Conservation (phyloP, 2,113 vertebrate genomes). For the Zosterops borbonicus region DNA sequence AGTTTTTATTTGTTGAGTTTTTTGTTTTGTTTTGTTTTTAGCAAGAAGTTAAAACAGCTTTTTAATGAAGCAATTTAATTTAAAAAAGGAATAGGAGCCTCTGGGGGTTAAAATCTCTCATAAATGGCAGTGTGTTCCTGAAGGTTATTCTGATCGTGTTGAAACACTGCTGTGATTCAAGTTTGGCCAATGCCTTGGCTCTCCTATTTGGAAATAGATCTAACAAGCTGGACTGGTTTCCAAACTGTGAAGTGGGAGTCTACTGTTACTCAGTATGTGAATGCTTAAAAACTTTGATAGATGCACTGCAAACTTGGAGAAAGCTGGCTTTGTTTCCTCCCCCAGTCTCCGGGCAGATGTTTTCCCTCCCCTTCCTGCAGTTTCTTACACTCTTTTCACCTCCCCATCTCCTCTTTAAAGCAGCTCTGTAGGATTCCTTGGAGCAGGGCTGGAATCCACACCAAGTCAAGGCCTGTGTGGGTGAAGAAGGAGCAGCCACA, state of each 20-base stretch:
- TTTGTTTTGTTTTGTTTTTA: background rate
- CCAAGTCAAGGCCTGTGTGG: background rate
- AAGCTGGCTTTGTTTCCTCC: slow-evolving; percentile 45
- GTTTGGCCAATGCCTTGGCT: background rate
- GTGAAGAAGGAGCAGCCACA: background rate
- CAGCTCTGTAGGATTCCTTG: background rate
- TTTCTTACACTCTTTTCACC: background rate
- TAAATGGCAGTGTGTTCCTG: background rate
- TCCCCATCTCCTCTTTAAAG: background rate
- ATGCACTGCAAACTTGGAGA: background rate
- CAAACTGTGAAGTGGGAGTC: background rate
- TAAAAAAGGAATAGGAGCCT: background rate
- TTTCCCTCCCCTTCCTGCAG: slow-evolving; percentile 30
- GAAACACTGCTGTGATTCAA: slow-evolving; percentile 37
- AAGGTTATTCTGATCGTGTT: background rate
- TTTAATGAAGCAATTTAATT: background rate
- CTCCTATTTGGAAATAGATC: background rate
- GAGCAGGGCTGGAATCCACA: background rate
- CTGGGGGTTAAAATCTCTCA: background rate
- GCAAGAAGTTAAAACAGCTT: background rate
- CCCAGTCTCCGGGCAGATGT: background rate
- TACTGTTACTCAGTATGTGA: slow-evolving; percentile 1
- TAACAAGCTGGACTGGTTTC: background rate
- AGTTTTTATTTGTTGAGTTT: background rate
- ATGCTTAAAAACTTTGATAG: background rate